These are phyloP conservation scores for Pterostichus niger DNA, from an alignment of 2,888 invertebrate species.

Conservation along the genomic window DNA sequence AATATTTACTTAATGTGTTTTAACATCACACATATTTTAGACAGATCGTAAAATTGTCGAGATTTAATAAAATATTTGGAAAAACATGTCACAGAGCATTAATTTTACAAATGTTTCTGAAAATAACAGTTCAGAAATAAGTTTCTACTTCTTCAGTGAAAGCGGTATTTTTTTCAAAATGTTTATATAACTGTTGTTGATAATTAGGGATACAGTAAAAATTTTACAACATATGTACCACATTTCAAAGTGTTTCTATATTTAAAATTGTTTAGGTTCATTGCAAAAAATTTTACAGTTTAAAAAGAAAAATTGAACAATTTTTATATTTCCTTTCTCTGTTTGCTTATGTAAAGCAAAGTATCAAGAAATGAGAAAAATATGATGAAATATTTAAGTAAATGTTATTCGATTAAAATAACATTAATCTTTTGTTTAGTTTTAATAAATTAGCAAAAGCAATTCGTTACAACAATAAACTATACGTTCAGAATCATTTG, in stretches of 20 bases:
- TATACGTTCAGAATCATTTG: neutral
- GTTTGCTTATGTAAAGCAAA: neutral
- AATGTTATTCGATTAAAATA: no score
- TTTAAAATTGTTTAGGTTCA: slow-evolving; percentile 11
- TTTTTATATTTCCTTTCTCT: no score
- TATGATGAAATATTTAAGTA: no score
- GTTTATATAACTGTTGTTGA: slow-evolving; percentile 29
- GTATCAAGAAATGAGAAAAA: no score
- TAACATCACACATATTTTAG: neutral
- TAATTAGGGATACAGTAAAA: slow-evolving; percentile 17
- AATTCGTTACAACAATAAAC: no score
- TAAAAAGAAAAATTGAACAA: neutral
- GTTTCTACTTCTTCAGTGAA: neutral
- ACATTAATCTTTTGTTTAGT: no score
- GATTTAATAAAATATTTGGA: neutral
- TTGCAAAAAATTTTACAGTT: neutral
- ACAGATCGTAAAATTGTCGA: neutral
- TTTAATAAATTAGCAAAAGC: no score
- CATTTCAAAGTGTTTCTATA: slow-evolving; percentile 22
- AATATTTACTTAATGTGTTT: no score
- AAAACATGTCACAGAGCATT: neutral
- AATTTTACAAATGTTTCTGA: slow-evolving; percentile 5
- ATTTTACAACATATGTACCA: slow-evolving; percentile 4
- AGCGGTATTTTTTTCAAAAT: neutral
- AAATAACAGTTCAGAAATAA: slow-evolving; percentile 13